phyloP scores from a whole-genome alignment of 2,113 vertebrate species.

The Microcebus griseorufus region DNA sequence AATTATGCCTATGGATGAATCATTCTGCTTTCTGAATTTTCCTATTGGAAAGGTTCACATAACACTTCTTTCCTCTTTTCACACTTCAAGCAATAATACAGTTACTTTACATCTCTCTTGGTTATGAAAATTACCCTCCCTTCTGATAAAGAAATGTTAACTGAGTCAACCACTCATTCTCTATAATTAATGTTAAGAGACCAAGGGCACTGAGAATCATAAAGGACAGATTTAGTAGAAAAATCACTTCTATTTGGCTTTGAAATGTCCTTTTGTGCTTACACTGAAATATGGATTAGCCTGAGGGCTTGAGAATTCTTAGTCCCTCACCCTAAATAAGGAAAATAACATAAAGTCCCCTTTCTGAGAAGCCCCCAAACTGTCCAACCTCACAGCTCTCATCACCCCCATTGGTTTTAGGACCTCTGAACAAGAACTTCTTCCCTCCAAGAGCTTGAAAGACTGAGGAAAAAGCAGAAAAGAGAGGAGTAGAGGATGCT shows the following conservation, averaged over 20 bases:
- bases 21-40: background rate
- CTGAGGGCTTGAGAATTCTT: background rate
- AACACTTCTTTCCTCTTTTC: background rate
- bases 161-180: slow-evolving; percentile 3
- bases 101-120: slow-evolving; percentile 16
- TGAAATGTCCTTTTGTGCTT: slow-evolving; percentile 22
- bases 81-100: background rate
- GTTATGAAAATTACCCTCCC: slow-evolving; percentile 56
- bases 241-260: slow-evolving; percentile 21
- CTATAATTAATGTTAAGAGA: background rate
- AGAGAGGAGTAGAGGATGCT: background rate
- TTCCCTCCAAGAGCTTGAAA: background rate
- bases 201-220: background rate
- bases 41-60: background rate
- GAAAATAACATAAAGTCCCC: background rate
- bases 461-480: background rate
- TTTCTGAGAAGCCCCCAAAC: background rate
- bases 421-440: background rate
- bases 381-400: background rate
- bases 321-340: background rate
- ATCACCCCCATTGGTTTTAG: background rate
- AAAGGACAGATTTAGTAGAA: background rate
- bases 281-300: background rate
- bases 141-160: slow-evolving; percentile 30
- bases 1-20: background rate